Evolutionary conservation across 2,888 invertebrate genomes (phyloP).

Genomic region (Pristionchus japonicus): DNA sequence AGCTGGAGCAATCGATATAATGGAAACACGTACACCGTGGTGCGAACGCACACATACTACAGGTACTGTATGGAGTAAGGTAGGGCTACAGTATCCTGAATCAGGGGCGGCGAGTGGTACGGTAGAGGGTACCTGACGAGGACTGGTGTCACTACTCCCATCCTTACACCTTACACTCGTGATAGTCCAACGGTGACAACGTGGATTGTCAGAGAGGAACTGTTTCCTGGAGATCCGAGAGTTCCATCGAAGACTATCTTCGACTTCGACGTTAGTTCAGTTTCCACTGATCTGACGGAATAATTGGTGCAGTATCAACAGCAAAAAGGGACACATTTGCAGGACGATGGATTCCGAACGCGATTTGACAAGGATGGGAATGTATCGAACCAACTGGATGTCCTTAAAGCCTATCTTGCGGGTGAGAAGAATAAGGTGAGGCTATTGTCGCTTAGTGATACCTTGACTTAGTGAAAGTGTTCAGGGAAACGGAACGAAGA

Average conservation of each 20-base stretch:
- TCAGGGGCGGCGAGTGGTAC: not conserved
- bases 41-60: not conserved
- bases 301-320: no score
- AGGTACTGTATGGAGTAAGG: not conserved
- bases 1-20: not conserved
- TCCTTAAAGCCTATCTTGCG: not conserved
- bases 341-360: not conserved
- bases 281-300: no score
- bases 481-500: not conserved
- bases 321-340: no score
- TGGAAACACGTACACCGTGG: not conserved
- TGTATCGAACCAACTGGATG: not conserved
- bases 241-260: not conserved
- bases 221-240: not conserved
- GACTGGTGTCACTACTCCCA: not conserved
- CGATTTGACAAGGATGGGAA: not conserved
- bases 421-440: not conserved
- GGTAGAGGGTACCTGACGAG: not conserved
- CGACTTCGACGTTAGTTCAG: not conserved
- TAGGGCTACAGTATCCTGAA: not conserved
- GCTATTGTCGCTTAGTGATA: not conserved
- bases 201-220: not conserved
- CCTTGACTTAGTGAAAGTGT: not conserved
- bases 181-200: not conserved
- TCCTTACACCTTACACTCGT: not conserved